Evolutionary conservation across 2,113 vertebrate species (phyloP), one percentile per base, ranked within the genome.

Genomic region (Balaeniceps rex): DNA sequence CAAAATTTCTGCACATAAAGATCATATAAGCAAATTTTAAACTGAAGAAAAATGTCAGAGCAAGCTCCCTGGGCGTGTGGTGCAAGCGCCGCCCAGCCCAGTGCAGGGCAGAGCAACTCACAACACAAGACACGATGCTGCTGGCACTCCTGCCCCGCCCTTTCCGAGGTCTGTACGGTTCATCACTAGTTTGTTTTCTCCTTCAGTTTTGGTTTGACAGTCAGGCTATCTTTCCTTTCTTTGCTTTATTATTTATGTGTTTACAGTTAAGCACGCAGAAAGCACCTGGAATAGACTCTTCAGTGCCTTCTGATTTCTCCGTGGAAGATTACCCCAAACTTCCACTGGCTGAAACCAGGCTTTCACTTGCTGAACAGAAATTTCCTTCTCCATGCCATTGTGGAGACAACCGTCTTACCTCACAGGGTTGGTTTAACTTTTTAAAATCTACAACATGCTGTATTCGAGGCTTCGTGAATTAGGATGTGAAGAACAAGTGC

Each of bases 61-160:
- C 2, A 3, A 7, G 12, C 34, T 86, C 28, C 17, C 4, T 19
- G 36, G 52, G 40, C 0, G 0, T 1, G 6, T 34, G 42, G 46
- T 15, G 31, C 16, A 38, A 22, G 2, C 3, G 3, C 19, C 4
- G 9, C 33, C 51, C 74, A 19, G 64, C 11, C 14, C 36, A 14
- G 23, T 1, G 0, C 3, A 1, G 28, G 9, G 9, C 65, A 65
- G 31, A 52, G 66, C 21, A 29, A 11, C n/a, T 13, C 13, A 8
- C 26, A 33, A 33, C 9, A 10, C 10, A 51, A 17, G 64, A 24
- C 12, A 3, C 8, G 34, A 34, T 42, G 55, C 19, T 58, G 36
- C 44, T 42, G 79, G 25, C 7, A 16, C 4, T 61, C 10, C 47
- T 49, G 21, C 31, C 46, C 26, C 7, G 4, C 11, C 63, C 54